phyloP scores from a whole-genome alignment of 1,140 invertebrate genomes.

The Steinernema khuongi region DNA sequence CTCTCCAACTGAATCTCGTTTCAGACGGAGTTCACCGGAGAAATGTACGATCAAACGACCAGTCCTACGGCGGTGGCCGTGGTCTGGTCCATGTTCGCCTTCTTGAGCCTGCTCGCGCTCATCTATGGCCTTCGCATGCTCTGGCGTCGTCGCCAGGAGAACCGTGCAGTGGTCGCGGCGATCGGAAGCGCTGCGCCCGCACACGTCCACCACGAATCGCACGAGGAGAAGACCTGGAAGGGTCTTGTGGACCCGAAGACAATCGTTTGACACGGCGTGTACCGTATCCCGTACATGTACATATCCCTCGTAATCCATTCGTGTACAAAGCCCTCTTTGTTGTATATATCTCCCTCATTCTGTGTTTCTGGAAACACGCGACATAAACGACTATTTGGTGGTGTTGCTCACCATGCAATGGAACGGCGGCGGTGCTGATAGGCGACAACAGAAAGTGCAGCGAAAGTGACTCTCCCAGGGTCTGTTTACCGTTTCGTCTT shows the following conservation, averaged over 20 bases:
- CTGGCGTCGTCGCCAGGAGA: constrained; percentile 14
- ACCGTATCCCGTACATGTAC: neutral
- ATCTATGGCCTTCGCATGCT: neutral
- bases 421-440: no score
- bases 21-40: constrained; percentile 8
- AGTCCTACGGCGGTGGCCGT: constrained; percentile 2
- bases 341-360: no score
- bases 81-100: constrained; percentile 8
- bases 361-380: no score
- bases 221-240: neutral
- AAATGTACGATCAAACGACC: constrained; percentile 9
- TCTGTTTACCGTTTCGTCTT: no score
- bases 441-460: no score
- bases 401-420: no score
- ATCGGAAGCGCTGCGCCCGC: neutral
- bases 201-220: neutral
- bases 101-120: neutral
- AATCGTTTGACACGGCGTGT: neutral
- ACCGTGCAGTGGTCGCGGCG: neutral
- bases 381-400: no score
- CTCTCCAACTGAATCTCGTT: no score
- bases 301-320: neutral
- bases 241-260: neutral
- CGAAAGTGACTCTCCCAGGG: no score
- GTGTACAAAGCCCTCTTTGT: no score